These are phyloP conservation scores for Thripadectes ignobilis DNA, from an alignment of 2,797 vertebrate genomes.

Conservation along the genomic window DNA sequence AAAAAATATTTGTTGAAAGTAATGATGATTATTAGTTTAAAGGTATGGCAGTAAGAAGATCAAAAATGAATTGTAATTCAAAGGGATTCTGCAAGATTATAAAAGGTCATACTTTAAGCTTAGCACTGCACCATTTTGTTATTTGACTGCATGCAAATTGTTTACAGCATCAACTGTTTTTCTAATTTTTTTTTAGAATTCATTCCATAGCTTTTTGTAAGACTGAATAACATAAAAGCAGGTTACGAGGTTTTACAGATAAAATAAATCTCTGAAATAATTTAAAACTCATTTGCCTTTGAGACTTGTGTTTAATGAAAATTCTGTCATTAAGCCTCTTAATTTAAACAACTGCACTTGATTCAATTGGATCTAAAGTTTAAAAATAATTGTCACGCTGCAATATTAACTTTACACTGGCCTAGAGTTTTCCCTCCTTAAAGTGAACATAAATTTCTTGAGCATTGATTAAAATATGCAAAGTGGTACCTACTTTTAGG, in stretches of 20 bases:
- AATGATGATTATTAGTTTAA: not conserved
- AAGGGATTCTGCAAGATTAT: not conserved
- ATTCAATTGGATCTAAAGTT: not conserved
- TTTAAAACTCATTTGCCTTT: conserved; percentile 16
- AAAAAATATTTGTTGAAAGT: not conserved
- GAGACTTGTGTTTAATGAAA: conserved; percentile 44
- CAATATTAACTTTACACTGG: not conserved
- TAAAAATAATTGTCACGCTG: not conserved
- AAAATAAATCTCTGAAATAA: conserved; percentile 22
- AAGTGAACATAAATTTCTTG: not conserved
- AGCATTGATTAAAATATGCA: not conserved
- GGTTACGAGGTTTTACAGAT: conserved; percentile 13
- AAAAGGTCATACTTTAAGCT: not conserved
- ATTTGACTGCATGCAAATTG: not conserved
- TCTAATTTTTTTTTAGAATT: not conserved
- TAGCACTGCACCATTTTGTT: not conserved
- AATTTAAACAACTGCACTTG: conserved; percentile 10
- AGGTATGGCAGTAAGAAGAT: not conserved
- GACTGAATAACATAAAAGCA: not conserved
- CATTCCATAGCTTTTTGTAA: not conserved
- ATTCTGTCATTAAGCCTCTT: conserved; percentile 14
- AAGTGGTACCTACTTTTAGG: rapidly evolving
- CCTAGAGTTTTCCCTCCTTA: not conserved
- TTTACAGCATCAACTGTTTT: not conserved
- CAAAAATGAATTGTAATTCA: not conserved